Conservation (phyloP, 2,888 invertebrate genomes). For the Theretra japonica region DNA sequence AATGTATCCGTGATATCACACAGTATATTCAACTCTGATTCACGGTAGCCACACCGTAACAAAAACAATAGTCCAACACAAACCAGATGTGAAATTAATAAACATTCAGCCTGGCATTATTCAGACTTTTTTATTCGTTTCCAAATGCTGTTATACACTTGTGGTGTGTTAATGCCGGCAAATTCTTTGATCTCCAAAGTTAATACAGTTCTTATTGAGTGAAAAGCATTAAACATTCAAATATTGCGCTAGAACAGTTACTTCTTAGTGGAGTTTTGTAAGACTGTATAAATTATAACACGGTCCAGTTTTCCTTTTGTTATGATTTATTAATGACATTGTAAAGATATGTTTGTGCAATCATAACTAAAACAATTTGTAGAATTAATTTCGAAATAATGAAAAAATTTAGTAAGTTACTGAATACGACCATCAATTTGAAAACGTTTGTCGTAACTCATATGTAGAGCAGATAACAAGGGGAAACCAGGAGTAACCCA, state of each 20-base stretch:
- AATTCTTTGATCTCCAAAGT: not conserved
- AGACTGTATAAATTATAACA: too few relatives aligned
- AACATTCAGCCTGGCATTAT: slow-evolving; percentile 40
- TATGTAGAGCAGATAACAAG: too few relatives aligned
- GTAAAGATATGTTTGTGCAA: too few relatives aligned
- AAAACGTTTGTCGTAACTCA: too few relatives aligned
- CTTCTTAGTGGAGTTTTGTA: not conserved
- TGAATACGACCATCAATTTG: too few relatives aligned
- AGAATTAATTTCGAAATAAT: too few relatives aligned
- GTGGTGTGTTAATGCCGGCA: slow-evolving; percentile 2
- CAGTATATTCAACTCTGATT: not conserved
- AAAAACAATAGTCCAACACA: slow-evolving; percentile 49
- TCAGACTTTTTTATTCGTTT: slow-evolving; percentile 39
- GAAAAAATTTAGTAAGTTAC: too few relatives aligned
- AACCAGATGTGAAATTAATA: slow-evolving; percentile 36
- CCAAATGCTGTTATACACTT: not conserved
- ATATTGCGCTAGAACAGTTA: not conserved
- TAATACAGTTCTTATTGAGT: slow-evolving; percentile 12
- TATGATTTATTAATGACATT: too few relatives aligned
- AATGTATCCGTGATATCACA: not conserved
- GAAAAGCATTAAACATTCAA: not conserved
- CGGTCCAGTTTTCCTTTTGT: too few relatives aligned
- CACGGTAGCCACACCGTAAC: slow-evolving; percentile 31
- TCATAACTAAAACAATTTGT: too few relatives aligned
- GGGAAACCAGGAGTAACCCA: too few relatives aligned